Evolutionary conservation across 1,140 invertebrate genomes (phyloP), one percentile per base, ranked within the genome.

Genomic region (Leptinotarsa lineolata): DNA sequence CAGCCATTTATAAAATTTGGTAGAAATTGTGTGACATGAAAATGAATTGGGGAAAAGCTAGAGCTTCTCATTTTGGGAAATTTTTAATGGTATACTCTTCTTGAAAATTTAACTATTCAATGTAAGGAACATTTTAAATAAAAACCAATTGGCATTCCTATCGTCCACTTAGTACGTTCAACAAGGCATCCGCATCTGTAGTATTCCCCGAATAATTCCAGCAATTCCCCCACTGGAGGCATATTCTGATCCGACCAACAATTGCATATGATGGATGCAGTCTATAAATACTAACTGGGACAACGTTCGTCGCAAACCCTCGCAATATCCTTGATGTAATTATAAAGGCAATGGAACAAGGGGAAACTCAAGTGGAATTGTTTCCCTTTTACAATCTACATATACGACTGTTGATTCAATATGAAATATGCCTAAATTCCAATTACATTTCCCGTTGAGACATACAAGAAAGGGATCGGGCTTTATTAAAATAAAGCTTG

Each of bases 341-440:
- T 81, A 79, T 75, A 80, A 80, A 79, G 80, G 66, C 59, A 80
- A 80, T 79, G 74, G 78, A 80, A 80, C 75, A 76, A 79, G 79
- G 80, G 78, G 79, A 76, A 75, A 73, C 66, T 74, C 66, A 69
- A 79, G 76, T 79, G 78, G 77, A 72, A 66, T 60, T 58, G 67
- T 67, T 69, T 70, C 72, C 72, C 58, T 64, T 70, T 59, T 66
- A 68, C 24, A 61, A 71, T 64, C 68, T 60, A 65, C 54, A 70
- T 73, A 73, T 70, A 24, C 58, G 72, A 67, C 67, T 70, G 39
- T 60, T 70, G 67, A 74, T 74, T 60, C 58, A 30, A 21, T 63
- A 58, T 46, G 45, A 21, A 74, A 68, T 44, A 21, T 61, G 63
- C 54, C 59, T 21, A 30, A 44, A 70, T 68, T 69, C 60, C 66